These are phyloP conservation scores for Sclerodermus sp. DNA, from an alignment of 2,888 invertebrate genomes.

Conservation along the genomic window DNA sequence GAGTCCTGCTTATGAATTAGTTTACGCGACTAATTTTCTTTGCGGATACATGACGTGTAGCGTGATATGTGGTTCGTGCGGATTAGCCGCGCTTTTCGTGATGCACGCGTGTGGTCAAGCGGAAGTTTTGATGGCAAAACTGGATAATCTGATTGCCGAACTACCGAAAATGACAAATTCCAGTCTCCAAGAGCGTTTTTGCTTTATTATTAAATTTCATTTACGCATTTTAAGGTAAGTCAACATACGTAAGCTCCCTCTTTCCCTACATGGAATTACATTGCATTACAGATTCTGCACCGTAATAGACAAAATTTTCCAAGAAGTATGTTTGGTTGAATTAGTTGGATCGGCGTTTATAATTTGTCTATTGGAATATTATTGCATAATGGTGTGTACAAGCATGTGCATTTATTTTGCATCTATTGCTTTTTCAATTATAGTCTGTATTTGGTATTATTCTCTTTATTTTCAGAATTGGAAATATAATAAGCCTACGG, in stretches of 20 bases:
- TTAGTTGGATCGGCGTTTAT: constrained; percentile 5
- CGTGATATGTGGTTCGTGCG: constrained; percentile 17
- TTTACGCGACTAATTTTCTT: constrained; percentile 17
- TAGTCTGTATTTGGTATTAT: too few relatives aligned
- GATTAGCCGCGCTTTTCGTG: constrained; percentile 23
- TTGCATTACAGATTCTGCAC: constrained; percentile 12
- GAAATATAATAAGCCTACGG: constrained; percentile 25
- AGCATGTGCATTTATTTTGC: neutral
- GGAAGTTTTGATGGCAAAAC: constrained; percentile 18
- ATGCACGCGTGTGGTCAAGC: constrained; percentile 25
- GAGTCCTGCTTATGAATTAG: constrained; percentile 24
- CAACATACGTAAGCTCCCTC: too few relatives aligned
- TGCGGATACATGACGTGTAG: constrained; percentile 14
- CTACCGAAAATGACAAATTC: neutral
- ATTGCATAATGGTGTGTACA: constrained; percentile 9
- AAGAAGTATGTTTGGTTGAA: constrained; percentile 12
- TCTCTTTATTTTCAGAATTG: constrained; percentile 26
- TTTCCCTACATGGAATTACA: neutral
- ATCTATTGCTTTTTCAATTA: too few relatives aligned
- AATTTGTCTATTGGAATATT: constrained; percentile 13
- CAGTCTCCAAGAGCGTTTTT: neutral
- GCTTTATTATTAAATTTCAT: neutral
- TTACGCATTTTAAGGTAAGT: neutral
- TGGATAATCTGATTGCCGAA: constrained; percentile 16
- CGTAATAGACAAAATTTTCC: constrained; percentile 7